Percentiles rank a stretch among this genome's conserved stretches.
These are phyloP conservation scores for Ophraella communa DNA, from an alignment of 2,888 invertebrate genomes.

Conservation along the genomic window DNA sequence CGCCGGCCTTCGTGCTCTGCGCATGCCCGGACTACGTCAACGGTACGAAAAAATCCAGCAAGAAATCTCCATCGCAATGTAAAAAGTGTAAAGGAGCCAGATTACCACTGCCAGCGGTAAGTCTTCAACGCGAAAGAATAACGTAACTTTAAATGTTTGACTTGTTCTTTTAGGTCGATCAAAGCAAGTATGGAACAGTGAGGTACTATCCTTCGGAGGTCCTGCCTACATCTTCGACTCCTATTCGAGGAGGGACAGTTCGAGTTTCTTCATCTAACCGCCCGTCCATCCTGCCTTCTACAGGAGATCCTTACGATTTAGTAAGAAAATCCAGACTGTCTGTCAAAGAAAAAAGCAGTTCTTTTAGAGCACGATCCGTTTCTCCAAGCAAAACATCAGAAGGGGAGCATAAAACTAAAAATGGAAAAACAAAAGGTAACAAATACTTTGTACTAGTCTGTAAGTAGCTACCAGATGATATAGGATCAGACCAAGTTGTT, in stretches of 20 bases:
- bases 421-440: constrained; percentile 52
- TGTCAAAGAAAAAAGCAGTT: constrained; percentile 59
- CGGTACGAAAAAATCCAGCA: constrained; percentile 75
- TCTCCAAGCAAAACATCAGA: constrained; percentile 50
- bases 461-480: too few relatives aligned
- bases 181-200: constrained; percentile 70
- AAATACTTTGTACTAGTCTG: too few relatives aligned
- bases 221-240: constrained; percentile 46
- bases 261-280: constrained; percentile 68
- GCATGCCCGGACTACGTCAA: constrained; percentile 81
- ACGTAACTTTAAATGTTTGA: background rate
- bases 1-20: constrained; percentile 78
- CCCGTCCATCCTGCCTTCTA: constrained; percentile 69
- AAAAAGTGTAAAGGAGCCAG: constrained; percentile 85
- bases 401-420: constrained; percentile 39
- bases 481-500: too few relatives aligned
- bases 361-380: constrained; percentile 60
- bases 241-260: constrained; percentile 68
- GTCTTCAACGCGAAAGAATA: constrained; percentile 7
- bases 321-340: constrained; percentile 81
- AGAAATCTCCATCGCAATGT: constrained; percentile 78
- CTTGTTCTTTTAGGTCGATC: constrained; percentile 19
- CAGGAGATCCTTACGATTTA: constrained; percentile 82
- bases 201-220: constrained; percentile 56
- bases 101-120: constrained; percentile 68